Evolutionary conservation across 1,140 invertebrate genomes (phyloP).

Genomic region (Parapsyche elsis): DNA sequence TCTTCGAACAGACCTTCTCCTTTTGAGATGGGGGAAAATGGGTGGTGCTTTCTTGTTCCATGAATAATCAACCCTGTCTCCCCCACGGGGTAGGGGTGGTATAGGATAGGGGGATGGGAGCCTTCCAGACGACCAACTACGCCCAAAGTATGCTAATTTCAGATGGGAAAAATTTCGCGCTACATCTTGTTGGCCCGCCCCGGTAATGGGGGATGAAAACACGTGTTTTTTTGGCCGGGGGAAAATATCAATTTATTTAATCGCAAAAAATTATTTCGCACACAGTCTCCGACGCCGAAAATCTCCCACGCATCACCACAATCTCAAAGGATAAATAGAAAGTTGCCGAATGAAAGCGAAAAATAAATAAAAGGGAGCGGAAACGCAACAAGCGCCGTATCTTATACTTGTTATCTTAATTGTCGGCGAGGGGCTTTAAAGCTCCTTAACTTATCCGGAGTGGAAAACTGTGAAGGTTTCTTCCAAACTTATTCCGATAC

Average conservation of each 20-base stretch:
- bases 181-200: background rate
- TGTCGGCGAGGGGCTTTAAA: conserved; percentile 44
- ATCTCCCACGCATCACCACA: no score
- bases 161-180: conserved; percentile 11
- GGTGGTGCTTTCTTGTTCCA: conserved; percentile 20
- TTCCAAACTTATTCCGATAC: conserved; percentile 37
- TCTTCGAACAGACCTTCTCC: background rate
- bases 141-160: conserved; percentile 39
- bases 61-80: conserved; percentile 40
- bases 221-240: background rate
- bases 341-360: background rate
- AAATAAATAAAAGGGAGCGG: conserved; percentile 7
- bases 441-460: conserved; percentile 37
- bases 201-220: background rate
- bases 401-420: conserved; percentile 51
- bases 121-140: background rate
- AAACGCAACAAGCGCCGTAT: conserved; percentile 47
- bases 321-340: background rate
- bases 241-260: background rate
- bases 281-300: no score
- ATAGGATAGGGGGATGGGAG: background rate
- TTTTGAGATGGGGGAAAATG: background rate
- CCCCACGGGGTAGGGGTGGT: background rate
- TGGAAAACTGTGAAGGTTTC: conserved; percentile 22
- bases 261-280: no score